Evolutionary conservation across 2,888 invertebrate genomes (phyloP).

Genomic region (Ennomos quercinarius): DNA sequence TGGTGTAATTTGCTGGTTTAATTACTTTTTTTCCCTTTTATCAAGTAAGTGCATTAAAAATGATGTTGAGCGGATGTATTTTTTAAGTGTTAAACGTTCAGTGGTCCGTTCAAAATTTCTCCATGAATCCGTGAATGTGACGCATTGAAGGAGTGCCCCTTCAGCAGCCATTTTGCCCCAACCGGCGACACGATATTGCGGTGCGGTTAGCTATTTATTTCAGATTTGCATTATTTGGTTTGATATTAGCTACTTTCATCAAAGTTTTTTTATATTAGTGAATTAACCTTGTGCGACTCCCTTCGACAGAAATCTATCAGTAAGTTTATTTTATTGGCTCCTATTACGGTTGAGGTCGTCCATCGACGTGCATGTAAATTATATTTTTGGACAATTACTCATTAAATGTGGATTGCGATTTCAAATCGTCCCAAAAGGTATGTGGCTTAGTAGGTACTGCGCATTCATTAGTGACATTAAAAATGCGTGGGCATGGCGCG

Average conservation of each 20-base stretch:
- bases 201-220: constrained; percentile 70
- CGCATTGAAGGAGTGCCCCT: constrained; percentile 87
- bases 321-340: constrained; percentile 65
- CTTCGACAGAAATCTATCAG: constrained; percentile 40
- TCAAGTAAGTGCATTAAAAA: constrained; percentile 80
- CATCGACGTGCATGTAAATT: constrained; percentile 54
- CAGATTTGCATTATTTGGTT: constrained; percentile 40
- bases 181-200: constrained; percentile 83
- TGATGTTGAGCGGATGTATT: constrained; percentile 67
- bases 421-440: constrained; percentile 6
- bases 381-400: constrained; percentile 59
- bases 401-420: constrained; percentile 29
- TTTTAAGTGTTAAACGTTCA: constrained; percentile 55
- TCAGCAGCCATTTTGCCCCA: constrained; percentile 85
- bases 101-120: constrained; percentile 57
- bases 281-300: constrained; percentile 23
- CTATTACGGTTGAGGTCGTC: constrained; percentile 53
- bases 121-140: constrained; percentile 81
- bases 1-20: constrained; percentile 84
- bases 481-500: constrained; percentile 51
- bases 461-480: constrained; percentile 29
- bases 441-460: constrained; percentile 22
- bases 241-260: constrained; percentile 31
- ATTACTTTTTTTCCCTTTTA: constrained; percentile 83
- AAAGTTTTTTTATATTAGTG: constrained; percentile 37